Evolutionary conservation across 1,140 invertebrate species (phyloP).

Genomic region (Physella acuta): DNA sequence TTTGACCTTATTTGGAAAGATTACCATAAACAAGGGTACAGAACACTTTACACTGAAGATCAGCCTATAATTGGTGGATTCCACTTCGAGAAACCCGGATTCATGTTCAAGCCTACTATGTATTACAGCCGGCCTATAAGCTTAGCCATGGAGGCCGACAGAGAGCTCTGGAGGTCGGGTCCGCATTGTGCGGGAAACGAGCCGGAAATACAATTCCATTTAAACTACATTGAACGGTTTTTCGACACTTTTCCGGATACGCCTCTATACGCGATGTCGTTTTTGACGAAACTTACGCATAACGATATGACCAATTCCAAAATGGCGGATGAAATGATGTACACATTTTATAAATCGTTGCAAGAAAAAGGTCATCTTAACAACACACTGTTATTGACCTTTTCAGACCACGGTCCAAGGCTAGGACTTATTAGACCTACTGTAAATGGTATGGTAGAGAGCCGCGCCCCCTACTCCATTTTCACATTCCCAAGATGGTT

Average conservation of each 20-base stretch:
- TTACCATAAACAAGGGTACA: neutral
- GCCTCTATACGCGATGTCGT: neutral
- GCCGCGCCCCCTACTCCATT: neutral
- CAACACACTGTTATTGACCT: neutral
- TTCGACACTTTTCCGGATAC: neutral
- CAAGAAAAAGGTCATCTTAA: neutral
- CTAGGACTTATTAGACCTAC: neutral
- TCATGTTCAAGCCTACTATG: neutral
- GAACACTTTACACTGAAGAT: constrained; percentile 4
- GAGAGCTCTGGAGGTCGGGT: neutral
- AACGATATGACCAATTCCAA: neutral
- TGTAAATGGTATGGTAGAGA: neutral
- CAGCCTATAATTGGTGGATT: neutral
- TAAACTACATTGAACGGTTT: neutral
- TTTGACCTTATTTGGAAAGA: neutral
- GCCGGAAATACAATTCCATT: neutral
- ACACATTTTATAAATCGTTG: neutral
- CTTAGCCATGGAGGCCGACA: neutral
- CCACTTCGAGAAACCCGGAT: neutral
- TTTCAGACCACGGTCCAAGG: constrained; percentile 7
- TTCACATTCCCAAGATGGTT: constrained; percentile 5
- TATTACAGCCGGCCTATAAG: neutral
- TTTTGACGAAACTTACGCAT: neutral
- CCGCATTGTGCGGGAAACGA: neutral
- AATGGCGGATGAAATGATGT: neutral